Evolutionary conservation across 2,113 vertebrate genomes (phyloP).

Genomic region (Hiodon tergisus): DNA sequence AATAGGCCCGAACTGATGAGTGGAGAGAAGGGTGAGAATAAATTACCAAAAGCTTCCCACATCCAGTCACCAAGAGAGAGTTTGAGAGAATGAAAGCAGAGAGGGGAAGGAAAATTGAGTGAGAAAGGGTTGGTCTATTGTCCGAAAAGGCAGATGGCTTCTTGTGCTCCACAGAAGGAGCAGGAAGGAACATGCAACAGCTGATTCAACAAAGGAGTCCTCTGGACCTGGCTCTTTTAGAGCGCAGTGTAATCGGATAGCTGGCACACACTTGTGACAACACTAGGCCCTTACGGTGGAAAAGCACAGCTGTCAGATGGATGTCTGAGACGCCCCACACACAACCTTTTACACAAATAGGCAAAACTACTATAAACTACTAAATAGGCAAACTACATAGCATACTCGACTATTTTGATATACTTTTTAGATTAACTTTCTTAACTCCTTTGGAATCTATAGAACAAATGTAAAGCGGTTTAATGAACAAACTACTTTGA

Average conservation of each 20-base stretch:
- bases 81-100: neutral
- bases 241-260: constrained; percentile 34
- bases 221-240: constrained; percentile 41
- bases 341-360: neutral
- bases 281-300: constrained; percentile 14
- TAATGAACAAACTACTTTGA: too few relatives aligned
- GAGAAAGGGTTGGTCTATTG: constrained; percentile 46
- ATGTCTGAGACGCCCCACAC: neutral
- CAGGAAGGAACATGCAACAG: constrained; percentile 56
- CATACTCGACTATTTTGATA: too few relatives aligned
- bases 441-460: too few relatives aligned
- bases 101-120: neutral
- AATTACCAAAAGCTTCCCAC: too few relatives aligned
- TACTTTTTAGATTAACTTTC: too few relatives aligned
- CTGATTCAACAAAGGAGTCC: constrained; percentile 47
- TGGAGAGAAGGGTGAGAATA: too few relatives aligned
- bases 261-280: constrained; percentile 47
- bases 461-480: neutral
- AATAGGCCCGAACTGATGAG: too few relatives aligned
- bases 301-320: constrained; percentile 24
- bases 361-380: neutral
- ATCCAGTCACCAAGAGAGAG: neutral
- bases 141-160: constrained; percentile 59
- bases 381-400: neutral
- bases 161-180: constrained; percentile 58